Percentiles rank a stretch among this genome's conserved stretches.
Evolutionary conservation across 2,113 vertebrate species (phyloP).

Genomic region (Pseudorasbora parva): DNA sequence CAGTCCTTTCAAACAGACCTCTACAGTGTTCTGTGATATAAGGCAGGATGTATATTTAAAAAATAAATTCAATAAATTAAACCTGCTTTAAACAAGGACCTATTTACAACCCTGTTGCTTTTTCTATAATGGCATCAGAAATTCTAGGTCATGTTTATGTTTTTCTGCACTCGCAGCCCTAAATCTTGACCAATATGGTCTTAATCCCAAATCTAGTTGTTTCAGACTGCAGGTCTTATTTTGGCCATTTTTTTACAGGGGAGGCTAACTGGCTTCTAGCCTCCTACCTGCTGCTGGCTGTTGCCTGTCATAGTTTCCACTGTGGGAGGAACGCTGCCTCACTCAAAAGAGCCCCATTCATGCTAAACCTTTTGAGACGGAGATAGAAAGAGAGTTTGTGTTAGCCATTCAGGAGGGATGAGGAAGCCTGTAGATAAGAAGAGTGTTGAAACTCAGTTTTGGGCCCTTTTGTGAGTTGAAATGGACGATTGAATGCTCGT

Average conservation of each 20-base stretch:
- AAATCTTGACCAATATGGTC: not conserved
- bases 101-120: not conserved
- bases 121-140: not conserved
- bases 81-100: not conserved
- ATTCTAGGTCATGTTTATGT: not conserved
- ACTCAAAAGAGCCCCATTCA: conserved; percentile 35
- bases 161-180: not conserved
- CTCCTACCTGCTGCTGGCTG: conserved; percentile 8
- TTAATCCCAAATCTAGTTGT: not conserved
- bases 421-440: conserved; percentile 26
- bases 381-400: conserved; percentile 14
- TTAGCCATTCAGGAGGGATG: not conserved
- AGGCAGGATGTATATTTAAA: not conserved
- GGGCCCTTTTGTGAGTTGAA: conserved; percentile 4
- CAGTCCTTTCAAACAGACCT: not conserved
- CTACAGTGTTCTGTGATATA: not conserved
- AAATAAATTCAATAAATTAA: not conserved
- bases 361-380: conserved; percentile 21
- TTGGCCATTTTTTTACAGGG: not conserved
- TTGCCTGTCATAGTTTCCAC: conserved; percentile 42
- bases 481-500: not conserved
- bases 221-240: not conserved
- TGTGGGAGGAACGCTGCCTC: conserved; percentile 15
- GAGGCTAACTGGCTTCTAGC: not conserved
- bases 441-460: not conserved